Conservation (phyloP, 2,113 vertebrate genomes). For the Zosterops lateralis region DNA sequence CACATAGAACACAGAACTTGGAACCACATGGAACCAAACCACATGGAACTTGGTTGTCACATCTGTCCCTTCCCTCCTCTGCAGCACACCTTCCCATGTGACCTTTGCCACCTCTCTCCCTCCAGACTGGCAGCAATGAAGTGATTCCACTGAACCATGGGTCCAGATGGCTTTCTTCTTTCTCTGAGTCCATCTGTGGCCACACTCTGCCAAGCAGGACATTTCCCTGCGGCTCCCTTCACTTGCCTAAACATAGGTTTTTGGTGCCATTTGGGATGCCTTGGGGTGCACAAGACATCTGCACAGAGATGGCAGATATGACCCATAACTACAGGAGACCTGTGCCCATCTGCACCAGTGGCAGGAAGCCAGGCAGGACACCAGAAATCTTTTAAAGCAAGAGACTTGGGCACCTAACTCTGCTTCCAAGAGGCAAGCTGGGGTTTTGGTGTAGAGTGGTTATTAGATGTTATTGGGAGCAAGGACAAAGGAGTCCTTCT, state of each 20-base stretch:
- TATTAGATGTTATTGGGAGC: neutral
- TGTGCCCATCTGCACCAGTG: slow-evolving; percentile 25
- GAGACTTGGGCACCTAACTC: neutral
- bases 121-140: neutral
- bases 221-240: neutral
- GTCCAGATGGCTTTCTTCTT: neutral
- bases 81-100: neutral
- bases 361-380: slow-evolving; percentile 20
- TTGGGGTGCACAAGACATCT: slow-evolving; percentile 1
- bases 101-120: neutral
- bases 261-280: slow-evolving; percentile 9
- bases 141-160: neutral
- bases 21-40: neutral
- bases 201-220: neutral
- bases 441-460: neutral
- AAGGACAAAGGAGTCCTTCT: neutral
- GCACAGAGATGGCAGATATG: neutral
- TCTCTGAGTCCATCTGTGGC: neutral
- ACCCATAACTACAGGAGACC: neutral
- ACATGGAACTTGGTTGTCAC: neutral
- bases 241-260: neutral
- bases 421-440: neutral
- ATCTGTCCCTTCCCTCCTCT: neutral
- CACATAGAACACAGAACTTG: neutral
- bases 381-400: neutral